These are phyloP conservation scores for Coenonympha glycerion DNA, from an alignment of 2,888 invertebrate species.

Conservation along the genomic window DNA sequence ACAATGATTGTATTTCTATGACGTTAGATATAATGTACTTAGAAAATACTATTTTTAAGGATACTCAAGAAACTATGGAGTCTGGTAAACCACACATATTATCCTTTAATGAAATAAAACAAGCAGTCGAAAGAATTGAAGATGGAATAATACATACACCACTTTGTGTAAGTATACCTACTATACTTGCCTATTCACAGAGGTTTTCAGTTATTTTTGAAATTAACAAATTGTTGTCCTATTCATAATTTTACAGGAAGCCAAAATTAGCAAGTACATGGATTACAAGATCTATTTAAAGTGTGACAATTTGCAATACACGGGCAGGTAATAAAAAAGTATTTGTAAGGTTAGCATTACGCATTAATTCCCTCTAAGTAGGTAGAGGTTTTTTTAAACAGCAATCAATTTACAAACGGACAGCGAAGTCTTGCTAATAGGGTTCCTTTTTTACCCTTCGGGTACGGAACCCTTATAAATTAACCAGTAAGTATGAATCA, in stretches of 20 bases:
- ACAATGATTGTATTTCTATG: too few species aligned
- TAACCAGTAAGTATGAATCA: too few species aligned
- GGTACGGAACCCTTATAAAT: too few species aligned
- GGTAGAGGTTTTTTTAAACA: too few species aligned
- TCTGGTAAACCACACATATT: constrained; percentile 39
- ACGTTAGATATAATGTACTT: too few species aligned
- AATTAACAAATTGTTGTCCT: too few species aligned
- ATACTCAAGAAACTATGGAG: constrained; percentile 19
- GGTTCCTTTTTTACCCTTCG: too few species aligned
- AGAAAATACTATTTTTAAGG: constrained; percentile 25
- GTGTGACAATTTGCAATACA: constrained; percentile 90
- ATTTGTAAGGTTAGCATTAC: too few species aligned
- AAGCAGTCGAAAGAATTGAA: constrained; percentile 59
- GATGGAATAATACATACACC: constrained; percentile 66
- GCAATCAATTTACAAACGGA: too few species aligned
- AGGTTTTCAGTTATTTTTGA: not conserved
- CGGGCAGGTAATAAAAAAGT: constrained; percentile 84
- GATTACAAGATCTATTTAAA: constrained; percentile 84
- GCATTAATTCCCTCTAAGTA: too few species aligned
- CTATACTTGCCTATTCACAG: too few species aligned
- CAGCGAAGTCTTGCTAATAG: too few species aligned
- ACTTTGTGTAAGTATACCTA: constrained; percentile 65
- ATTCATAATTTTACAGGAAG: constrained; percentile 57
- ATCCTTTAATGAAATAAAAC: constrained; percentile 58
- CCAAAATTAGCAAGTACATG: constrained; percentile 75